Conservation (phyloP, 64 coral and sea anemone genomes). For the Montipora capricornis region DNA sequence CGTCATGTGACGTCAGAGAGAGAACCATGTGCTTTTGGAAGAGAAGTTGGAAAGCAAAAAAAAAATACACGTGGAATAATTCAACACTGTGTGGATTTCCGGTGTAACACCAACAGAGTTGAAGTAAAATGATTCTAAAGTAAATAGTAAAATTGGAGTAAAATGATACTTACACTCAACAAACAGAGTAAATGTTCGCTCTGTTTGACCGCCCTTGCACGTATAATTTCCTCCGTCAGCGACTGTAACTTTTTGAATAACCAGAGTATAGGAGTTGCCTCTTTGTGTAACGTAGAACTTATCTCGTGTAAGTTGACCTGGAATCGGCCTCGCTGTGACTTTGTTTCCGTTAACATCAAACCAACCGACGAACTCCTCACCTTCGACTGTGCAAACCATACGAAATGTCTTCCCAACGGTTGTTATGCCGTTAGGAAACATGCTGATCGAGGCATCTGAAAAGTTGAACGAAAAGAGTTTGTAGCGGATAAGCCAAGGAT, state of each 20-base stretch:
- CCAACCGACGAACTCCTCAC: conserved; percentile 73
- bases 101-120: too few species aligned
- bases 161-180: conserved; percentile 85
- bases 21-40: too few species aligned
- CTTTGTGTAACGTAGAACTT: conserved; percentile 16
- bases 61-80: too few species aligned
- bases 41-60: too few species aligned
- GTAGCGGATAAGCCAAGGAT: not conserved
- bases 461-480: not conserved
- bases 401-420: conserved; percentile 87
- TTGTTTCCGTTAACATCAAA: conserved; percentile 51
- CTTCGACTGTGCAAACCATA: conserved; percentile 46
- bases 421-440: conserved; percentile 55
- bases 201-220: conserved; percentile 52
- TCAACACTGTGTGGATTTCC: too few species aligned
- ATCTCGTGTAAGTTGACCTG: conserved; percentile 22
- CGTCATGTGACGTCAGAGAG: too few species aligned
- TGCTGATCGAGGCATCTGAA: conserved; percentile 24
- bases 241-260: conserved; percentile 61
- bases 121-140: too few species aligned
- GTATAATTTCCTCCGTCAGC: conserved; percentile 84
- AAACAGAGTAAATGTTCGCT: conserved; percentile 64
- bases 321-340: conserved; percentile 12
- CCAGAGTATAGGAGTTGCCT: conserved; percentile 30
- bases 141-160: too few species aligned